Conservation (phyloP, 1,140 invertebrate genomes). For the Nixonia krombeini region DNA sequence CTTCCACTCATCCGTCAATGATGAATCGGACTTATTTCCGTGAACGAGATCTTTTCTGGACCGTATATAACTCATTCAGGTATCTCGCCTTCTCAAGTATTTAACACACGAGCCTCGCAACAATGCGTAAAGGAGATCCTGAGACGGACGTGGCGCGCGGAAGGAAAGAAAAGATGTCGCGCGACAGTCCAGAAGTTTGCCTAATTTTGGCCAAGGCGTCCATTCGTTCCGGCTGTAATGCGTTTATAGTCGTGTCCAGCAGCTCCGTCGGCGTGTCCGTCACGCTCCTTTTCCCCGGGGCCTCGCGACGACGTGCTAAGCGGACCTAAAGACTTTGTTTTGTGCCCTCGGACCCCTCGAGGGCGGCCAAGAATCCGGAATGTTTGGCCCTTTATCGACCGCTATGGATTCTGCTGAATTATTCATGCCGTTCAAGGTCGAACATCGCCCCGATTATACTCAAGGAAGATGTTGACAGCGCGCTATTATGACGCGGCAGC, state of each 20-base stretch:
- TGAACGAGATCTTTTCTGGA: not conserved
- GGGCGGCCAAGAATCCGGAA: no score
- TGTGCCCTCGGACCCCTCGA: no score
- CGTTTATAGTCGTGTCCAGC: conserved; percentile 57
- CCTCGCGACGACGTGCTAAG: conserved; percentile 47
- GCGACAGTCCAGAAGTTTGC: conserved; percentile 55
- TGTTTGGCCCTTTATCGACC: no score
- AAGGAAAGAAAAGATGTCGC: conserved; percentile 35
- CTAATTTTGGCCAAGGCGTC: conserved; percentile 52
- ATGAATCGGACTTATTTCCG: no score
- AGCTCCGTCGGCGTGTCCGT: conserved; percentile 30
- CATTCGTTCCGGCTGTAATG: conserved; percentile 65
- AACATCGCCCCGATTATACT: no score
- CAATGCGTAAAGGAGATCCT: conserved; percentile 23
- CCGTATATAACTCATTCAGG: conserved; percentile 4
- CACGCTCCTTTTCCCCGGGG: conserved; percentile 36
- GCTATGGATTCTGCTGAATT: no score
- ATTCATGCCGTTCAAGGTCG: no score
- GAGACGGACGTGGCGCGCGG: not conserved
- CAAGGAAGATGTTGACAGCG: no score
- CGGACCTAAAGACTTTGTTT: conserved; percentile 60
- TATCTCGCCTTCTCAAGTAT: conserved; percentile 49
- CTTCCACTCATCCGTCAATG: no score
- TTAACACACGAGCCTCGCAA: conserved; percentile 35
- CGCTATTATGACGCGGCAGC: no score